phyloP scores from a whole-genome alignment of 2,888 invertebrate genomes.

The Panzeria rudis region DNA sequence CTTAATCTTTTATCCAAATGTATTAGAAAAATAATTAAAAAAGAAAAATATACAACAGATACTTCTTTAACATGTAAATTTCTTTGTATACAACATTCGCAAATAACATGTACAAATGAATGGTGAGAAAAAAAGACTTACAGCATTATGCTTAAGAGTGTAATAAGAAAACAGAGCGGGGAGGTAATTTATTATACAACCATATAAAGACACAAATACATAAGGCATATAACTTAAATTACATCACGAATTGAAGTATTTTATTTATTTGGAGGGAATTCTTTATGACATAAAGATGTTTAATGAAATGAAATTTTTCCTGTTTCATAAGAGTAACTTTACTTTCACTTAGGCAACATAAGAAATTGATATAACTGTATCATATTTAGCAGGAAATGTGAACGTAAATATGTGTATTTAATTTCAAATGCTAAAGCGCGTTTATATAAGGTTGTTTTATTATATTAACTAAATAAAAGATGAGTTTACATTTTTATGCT shows the following conservation, averaged over 20 bases:
- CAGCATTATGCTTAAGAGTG: background rate
- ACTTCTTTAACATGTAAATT: background rate
- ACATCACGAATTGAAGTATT: background rate
- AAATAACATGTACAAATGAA: background rate
- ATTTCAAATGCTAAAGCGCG: background rate
- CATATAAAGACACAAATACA: background rate
- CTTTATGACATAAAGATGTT: background rate
- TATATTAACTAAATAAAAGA: background rate
- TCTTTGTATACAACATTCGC: background rate
- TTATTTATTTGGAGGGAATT: background rate
- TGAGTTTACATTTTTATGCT: background rate
- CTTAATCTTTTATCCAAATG: background rate
- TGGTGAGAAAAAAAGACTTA: background rate
- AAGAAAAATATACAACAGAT: background rate
- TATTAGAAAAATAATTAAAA: background rate
- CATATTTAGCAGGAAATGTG: background rate
- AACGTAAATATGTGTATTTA: background rate
- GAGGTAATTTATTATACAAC: background rate
- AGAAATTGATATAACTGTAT: background rate
- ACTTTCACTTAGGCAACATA: background rate
- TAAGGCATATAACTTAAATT: background rate
- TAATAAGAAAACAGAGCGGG: background rate
- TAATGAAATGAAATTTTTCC: background rate
- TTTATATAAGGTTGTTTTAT: background rate
- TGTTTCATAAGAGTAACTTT: background rate